phyloP scores from a whole-genome alignment of 2,888 invertebrate genomes.

The Phymatocera aterrima region DNA sequence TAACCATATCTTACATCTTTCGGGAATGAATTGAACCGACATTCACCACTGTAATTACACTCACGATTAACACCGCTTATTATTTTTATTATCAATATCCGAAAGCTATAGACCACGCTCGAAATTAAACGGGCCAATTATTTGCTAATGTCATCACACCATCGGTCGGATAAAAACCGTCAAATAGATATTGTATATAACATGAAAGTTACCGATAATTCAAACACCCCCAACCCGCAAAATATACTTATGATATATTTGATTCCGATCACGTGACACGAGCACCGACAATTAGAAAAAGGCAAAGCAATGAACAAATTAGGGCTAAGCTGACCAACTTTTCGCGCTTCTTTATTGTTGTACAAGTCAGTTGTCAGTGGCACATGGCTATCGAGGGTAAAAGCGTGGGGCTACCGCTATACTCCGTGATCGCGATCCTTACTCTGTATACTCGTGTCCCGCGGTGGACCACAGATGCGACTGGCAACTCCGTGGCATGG shows the following conservation, averaged over 20 bases:
- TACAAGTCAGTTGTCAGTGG: constrained; percentile 29
- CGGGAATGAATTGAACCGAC: background rate
- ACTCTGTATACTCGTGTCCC: constrained; percentile 41
- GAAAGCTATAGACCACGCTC: background rate
- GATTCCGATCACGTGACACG: background rate
- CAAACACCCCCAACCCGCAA: background rate
- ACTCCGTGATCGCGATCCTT: constrained; percentile 44
- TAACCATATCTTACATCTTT: background rate
- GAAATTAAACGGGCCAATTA: background rate
- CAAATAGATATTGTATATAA: background rate
- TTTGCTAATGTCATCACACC: background rate
- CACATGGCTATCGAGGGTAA: constrained; percentile 33
- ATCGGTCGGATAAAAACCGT: background rate
- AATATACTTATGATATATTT: background rate
- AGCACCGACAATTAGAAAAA: background rate
- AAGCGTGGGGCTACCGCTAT: constrained; percentile 28
- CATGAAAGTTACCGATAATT: background rate
- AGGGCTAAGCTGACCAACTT: background rate
- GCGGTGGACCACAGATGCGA: constrained; percentile 46
- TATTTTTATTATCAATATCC: background rate
- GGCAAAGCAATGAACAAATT: background rate
- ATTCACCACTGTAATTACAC: constrained; percentile 28
- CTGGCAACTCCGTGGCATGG: constrained; percentile 49
- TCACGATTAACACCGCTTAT: background rate
- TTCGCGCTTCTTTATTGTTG: background rate